These are phyloP conservation scores for Bubo blakistoni DNA, from an alignment of 2,113 vertebrate species.

Conservation along the genomic window DNA sequence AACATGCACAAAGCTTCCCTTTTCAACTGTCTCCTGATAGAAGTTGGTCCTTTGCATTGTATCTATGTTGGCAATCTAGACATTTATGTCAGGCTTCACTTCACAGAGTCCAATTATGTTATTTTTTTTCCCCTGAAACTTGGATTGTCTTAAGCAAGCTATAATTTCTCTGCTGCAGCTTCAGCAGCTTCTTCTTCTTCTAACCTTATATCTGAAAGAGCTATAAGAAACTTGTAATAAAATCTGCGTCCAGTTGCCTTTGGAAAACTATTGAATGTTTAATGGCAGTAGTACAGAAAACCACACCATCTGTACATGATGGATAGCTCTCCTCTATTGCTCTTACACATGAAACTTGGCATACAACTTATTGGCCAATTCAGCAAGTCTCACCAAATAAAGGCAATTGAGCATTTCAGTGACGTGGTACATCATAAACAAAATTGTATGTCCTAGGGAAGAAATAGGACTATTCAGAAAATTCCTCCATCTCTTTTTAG, in stretches of 20 bases:
- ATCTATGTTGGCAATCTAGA: background rate
- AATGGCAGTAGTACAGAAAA: background rate
- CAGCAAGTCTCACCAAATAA: background rate
- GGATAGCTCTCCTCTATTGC: background rate
- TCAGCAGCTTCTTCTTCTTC: constrained; percentile 6
- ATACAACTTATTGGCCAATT: background rate
- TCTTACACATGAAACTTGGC: background rate
- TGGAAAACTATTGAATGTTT: background rate
- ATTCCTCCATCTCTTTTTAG: background rate
- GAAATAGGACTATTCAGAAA: background rate
- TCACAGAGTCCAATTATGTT: fast-evolving
- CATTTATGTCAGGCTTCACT: background rate
- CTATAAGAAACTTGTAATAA: background rate
- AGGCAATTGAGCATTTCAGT: background rate
- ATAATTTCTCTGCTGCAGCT: background rate
- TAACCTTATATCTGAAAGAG: background rate
- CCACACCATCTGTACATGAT: fast-evolving
- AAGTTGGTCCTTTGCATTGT: background rate
- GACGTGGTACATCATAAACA: background rate
- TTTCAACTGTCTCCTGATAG: background rate
- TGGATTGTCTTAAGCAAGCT: background rate
- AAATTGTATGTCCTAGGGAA: background rate
- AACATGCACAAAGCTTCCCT: background rate
- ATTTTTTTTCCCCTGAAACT: background rate
- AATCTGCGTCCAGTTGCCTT: background rate